A percentile compares a stretch with the other conserved stretches of the same genome.
Conservation (phyloP, 2,888 invertebrate species). For the Anticlea derivata region DNA sequence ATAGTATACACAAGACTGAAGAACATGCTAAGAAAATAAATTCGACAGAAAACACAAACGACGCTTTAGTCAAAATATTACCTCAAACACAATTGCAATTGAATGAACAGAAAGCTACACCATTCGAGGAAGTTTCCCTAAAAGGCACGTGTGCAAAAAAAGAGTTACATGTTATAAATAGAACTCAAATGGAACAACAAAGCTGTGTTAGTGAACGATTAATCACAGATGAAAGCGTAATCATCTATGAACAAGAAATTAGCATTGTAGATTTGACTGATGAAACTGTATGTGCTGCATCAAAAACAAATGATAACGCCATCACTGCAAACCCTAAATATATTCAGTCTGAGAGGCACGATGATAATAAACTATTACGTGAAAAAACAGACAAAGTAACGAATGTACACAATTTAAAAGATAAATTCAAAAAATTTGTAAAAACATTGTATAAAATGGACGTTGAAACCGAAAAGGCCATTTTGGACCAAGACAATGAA, state of each 20-base stretch:
- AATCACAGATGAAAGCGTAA: conserved; percentile 9
- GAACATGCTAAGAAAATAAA: neutral
- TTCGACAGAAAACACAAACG: neutral
- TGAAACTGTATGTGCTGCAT: neutral
- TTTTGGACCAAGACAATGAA: neutral
- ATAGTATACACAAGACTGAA: neutral
- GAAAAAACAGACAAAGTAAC: neutral
- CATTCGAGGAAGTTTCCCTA: neutral
- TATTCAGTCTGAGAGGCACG: neutral
- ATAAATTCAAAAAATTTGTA: neutral
- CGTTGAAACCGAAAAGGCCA: neutral
- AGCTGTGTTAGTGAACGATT: neutral
- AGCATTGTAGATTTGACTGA: conserved; percentile 15
- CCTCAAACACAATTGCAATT: conserved; percentile 1
- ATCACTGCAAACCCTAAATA: neutral
- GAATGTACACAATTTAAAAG: neutral
- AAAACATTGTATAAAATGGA: neutral
- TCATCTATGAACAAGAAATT: conserved; percentile 5
- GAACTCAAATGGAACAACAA: neutral
- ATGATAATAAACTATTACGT: neutral
- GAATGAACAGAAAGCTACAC: conserved; percentile 1
- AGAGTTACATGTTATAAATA: neutral
- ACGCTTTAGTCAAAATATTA: conserved; percentile 3
- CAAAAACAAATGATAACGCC: neutral
- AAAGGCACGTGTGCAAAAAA: neutral